Evolutionary conservation across 2,113 vertebrate species (phyloP).

Genomic region (Semnornis frantzii): DNA sequence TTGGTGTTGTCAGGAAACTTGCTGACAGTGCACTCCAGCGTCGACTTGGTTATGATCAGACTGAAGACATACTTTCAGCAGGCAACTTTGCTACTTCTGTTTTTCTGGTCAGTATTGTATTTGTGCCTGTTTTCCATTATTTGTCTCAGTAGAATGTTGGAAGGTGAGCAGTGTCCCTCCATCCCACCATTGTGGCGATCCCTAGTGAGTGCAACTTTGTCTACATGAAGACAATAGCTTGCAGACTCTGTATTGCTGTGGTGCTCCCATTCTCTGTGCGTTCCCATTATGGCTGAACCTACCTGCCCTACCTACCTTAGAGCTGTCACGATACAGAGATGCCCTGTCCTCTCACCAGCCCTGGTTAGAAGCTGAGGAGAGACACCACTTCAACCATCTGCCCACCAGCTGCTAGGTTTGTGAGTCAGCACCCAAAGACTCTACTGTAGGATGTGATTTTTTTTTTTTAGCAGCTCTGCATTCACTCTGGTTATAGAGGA

Average conservation of each 20-base stretch:
- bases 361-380: not conserved
- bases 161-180: not conserved
- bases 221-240: not conserved
- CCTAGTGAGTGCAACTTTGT: not conserved
- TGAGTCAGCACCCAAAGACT: not conserved
- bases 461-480: too few species aligned
- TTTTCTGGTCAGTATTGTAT: not conserved
- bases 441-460: not conserved
- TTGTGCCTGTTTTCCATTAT: not conserved
- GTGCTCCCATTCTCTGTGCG: not conserved
- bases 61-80: not conserved
- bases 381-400: not conserved
- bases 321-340: not conserved
- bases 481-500: not conserved
- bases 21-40: not conserved
- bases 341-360: not conserved
- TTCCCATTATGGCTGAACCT: accelerated
- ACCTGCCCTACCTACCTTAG: not conserved
- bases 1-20: too few species aligned
- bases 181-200: too few species aligned
- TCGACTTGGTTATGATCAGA: not conserved
- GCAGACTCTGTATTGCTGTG: not conserved
- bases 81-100: not conserved
- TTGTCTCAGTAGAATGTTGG: not conserved
- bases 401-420: accelerated